Percentiles rank a stretch among this genome's conserved stretches.
These are phyloP conservation scores for Turritopsis dohrnii DNA, from an alignment of 30 jellyfish, hydroid and myxozoan genomes.

Conservation along the genomic window DNA sequence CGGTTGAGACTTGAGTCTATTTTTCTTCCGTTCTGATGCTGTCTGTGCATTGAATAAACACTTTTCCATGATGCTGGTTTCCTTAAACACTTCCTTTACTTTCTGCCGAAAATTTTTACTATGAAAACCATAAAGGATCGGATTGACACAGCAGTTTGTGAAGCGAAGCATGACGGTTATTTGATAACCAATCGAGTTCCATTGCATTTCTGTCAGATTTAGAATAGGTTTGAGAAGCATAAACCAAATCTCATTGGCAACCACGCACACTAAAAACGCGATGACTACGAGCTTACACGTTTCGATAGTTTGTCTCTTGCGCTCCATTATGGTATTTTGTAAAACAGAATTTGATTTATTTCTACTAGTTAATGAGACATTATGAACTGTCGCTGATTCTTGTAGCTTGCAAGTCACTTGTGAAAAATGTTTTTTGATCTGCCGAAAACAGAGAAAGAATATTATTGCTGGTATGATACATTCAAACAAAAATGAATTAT, in stretches of 20 bases:
- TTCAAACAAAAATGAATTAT: conserved; percentile 30
- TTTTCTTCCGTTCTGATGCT: too few relatives aligned
- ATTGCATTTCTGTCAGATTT: conserved; percentile 16
- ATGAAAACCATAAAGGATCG: conserved; percentile 61
- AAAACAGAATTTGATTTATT: neutral
- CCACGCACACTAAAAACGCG: conserved; percentile 75
- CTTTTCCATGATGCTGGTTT: neutral
- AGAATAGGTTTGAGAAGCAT: conserved; percentile 36
- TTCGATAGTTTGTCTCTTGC: conserved; percentile 40
- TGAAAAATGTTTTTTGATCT: conserved; percentile 30
- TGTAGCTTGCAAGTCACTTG: neutral
- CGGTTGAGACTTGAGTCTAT: neutral
- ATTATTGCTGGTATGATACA: conserved; percentile 47
- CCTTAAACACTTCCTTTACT: neutral
- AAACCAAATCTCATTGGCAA: conserved; percentile 60
- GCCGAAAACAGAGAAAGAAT: conserved; percentile 33
- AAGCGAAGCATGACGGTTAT: conserved; percentile 46
- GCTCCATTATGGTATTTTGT: neutral
- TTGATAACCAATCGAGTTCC: conserved; percentile 72
- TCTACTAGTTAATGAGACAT: neutral
- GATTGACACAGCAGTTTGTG: conserved; percentile 72
- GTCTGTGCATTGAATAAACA: neutral
- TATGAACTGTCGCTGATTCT: neutral
- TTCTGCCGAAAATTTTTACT: conserved; percentile 53
- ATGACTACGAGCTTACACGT: conserved; percentile 32